Conservation (phyloP, 1,140 invertebrate genomes). For the Scaptomyza pallida region DNA sequence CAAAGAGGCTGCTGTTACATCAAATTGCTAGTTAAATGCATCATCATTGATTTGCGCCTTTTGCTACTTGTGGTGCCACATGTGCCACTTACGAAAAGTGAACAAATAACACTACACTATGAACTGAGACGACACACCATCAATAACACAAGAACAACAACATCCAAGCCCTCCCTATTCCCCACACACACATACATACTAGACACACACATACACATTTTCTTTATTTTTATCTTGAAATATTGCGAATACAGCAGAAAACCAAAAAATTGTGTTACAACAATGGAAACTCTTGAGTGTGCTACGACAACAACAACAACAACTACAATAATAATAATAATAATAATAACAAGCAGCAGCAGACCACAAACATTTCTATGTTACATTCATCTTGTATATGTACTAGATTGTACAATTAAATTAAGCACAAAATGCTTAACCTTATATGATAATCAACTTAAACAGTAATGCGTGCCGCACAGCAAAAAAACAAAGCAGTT, state of each 20-base stretch:
- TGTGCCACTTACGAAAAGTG: constrained; percentile 2
- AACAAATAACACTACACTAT: not conserved
- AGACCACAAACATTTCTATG: not conserved
- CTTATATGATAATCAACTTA: not conserved
- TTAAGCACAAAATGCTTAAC: constrained; percentile 15
- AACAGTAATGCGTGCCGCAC: not conserved
- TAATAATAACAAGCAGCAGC: not conserved
- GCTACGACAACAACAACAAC: constrained; percentile 45
- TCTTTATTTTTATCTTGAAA: constrained; percentile 40
- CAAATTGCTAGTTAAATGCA: constrained; percentile 4
- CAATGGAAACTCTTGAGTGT: constrained; percentile 31
- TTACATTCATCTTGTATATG: constrained; percentile 15
- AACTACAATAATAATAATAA: constrained; percentile 9
- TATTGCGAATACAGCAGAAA: constrained; percentile 37
- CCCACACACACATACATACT: constrained; percentile 1
- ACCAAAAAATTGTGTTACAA: constrained; percentile 28
- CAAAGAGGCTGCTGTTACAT: constrained; percentile 13
- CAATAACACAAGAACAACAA: not conserved
- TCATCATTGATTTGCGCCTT: not conserved
- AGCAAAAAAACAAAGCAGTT: constrained; percentile 25
- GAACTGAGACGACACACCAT: constrained; percentile 13
- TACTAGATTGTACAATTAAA: constrained; percentile 25
- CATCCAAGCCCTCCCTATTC: not conserved
- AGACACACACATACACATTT: constrained; percentile 28
- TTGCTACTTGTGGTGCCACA: constrained; percentile 2